phyloP scores from a whole-genome alignment of 1,140 invertebrate species.

The Kradibia gibbosae region DNA sequence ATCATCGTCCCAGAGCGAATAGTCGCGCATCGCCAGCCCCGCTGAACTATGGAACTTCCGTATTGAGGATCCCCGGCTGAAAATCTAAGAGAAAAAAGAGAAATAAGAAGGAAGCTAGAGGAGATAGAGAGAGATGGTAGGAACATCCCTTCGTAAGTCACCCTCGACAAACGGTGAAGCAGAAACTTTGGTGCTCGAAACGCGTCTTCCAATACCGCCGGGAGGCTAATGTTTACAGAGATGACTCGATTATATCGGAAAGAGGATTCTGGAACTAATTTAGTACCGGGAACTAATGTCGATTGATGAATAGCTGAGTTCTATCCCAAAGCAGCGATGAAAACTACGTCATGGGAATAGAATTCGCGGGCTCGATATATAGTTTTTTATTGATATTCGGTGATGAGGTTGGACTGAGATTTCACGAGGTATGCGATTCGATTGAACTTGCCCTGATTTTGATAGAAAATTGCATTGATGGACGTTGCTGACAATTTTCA shows the following conservation, averaged over 20 bases:
- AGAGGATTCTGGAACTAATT: neutral
- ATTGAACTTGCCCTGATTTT: neutral
- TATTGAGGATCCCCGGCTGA: neutral
- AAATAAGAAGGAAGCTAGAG: neutral
- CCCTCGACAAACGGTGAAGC: neutral
- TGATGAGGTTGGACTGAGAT: neutral
- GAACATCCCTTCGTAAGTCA: neutral
- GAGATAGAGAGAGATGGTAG: neutral
- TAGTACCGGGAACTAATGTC: neutral
- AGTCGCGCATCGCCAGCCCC: conserved; percentile 2
- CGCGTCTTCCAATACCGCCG: neutral
- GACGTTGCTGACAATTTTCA: neutral
- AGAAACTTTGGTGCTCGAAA: neutral
- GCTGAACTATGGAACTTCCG: conserved; percentile 25
- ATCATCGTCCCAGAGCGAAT: conserved; percentile 4
- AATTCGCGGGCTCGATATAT: neutral
- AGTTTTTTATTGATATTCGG: neutral
- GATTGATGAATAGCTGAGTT: neutral
- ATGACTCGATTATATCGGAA: neutral
- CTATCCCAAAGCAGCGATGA: neutral
- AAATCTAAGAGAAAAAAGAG: neutral
- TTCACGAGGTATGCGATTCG: neutral
- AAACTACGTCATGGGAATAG: neutral
- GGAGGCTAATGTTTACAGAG: neutral
- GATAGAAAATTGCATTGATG: no score